A percentile compares a stretch with the other conserved stretches of the same genome.
Evolutionary conservation across 1,140 invertebrate species (phyloP).

Genomic region (Polyergus mexicanus): DNA sequence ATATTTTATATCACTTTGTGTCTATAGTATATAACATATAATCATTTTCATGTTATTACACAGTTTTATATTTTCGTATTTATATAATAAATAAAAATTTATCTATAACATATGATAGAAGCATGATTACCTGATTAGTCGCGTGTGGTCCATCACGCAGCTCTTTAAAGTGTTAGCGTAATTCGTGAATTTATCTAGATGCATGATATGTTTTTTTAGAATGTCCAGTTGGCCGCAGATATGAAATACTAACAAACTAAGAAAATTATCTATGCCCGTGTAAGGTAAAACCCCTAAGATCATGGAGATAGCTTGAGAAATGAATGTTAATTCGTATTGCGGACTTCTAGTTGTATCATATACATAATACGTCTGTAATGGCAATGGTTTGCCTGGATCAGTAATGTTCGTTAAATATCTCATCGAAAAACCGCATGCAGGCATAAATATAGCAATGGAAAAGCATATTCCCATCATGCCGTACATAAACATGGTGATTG

Average conservation of each 20-base stretch:
- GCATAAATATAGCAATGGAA: background rate
- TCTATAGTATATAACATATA: background rate
- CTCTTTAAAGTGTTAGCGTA: background rate
- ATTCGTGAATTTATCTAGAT: background rate
- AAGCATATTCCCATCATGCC: background rate
- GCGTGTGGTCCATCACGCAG: background rate
- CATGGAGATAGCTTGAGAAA: background rate
- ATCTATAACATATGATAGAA: background rate
- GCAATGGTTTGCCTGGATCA: background rate
- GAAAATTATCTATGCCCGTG: constrained; percentile 4
- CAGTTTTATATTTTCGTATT: too few species aligned
- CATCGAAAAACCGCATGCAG: background rate
- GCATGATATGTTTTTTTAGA: background rate
- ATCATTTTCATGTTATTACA: too few species aligned
- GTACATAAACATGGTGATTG: background rate
- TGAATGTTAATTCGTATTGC: constrained; percentile 24
- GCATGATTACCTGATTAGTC: constrained; percentile 23
- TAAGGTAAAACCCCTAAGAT: background rate
- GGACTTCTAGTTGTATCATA: constrained; percentile 19
- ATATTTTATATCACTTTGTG: background rate
- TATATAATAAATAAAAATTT: too few species aligned
- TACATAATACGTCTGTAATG: constrained; percentile 20
- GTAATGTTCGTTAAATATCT: background rate
- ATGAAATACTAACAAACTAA: constrained; percentile 17
- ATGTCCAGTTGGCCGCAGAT: constrained; percentile 39